Evolutionary conservation across 2,888 invertebrate genomes (phyloP).

Genomic region (Campaea margaritaria): DNA sequence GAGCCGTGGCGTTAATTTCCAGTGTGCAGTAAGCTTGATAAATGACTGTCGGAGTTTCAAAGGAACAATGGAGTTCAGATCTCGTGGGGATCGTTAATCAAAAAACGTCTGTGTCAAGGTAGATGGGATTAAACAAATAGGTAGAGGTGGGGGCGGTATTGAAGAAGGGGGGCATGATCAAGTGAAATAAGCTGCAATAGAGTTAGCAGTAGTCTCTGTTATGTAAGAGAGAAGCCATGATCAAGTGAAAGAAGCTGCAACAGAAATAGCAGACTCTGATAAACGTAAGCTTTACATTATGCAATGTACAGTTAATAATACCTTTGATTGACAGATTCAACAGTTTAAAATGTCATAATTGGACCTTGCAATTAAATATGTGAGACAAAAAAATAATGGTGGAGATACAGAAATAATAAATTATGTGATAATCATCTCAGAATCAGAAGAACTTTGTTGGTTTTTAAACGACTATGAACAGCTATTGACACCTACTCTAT

Average conservation of each 20-base stretch:
- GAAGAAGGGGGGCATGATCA: not conserved
- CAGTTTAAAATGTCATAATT: no score
- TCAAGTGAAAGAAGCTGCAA: slow-evolving; percentile 1
- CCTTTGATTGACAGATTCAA: no score
- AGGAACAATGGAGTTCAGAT: slow-evolving; percentile 79
- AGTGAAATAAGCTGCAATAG: not conserved
- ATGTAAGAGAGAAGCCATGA: not conserved
- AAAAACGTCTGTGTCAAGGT: slow-evolving; percentile 75
- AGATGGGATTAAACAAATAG: slow-evolving; percentile 55
- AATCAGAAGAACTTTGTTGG: no score
- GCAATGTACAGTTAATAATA: no score
- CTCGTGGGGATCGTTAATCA: slow-evolving; percentile 76
- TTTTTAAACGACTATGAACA: no score
- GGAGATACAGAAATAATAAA: no score
- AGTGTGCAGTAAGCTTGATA: slow-evolving; percentile 81
- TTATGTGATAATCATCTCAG: no score
- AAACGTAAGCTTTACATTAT: no score
- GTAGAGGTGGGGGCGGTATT: slow-evolving; percentile 15
- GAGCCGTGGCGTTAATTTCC: slow-evolving; percentile 72
- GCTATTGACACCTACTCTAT: no score
- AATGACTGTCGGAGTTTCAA: slow-evolving; percentile 80
- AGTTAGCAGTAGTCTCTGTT: no score
- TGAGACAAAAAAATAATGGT: no score
- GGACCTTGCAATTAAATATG: no score
- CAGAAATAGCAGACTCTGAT: not conserved